Base-by-base conservation (phyloP, 2,113 vertebrate genomes). In the Rhadina sibilatrix region DNA sequence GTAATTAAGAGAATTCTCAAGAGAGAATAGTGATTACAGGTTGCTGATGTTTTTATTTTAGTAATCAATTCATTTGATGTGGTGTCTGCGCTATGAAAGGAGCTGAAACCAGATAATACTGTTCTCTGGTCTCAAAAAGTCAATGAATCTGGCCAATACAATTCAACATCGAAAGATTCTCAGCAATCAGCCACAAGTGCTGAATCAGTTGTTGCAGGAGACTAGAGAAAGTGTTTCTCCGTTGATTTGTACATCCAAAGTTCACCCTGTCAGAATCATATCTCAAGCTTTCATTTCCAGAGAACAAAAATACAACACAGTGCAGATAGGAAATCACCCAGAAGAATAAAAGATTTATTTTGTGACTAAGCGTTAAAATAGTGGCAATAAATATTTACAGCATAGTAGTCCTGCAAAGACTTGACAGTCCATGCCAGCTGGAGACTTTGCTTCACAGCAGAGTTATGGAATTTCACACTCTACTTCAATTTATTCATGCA, bases 391-490 rank as follows among this genome's bases (percentile, higher is more conserved):
- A 76, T 77, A 65, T 76, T 91, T 95, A 59, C 25, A 65, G 18
- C n/a, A 91, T 37, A 76, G 54, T 69, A 77, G 66, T 69, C 30
- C 65, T 85, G 81, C 53, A 72, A 89, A 76, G 52, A 63, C 38
- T 86, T 61, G 66, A 54, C 4, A 18, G 54, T 90, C 47, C 52
- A 19, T 74, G 40, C 44, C 12, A 5, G 85, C 83, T 88, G 75
- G 68, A 87, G 63, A 77, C 69, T 83, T 83, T 72, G 53, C 20
- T 93, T 91, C 68, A 70, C 42, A 91, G 50, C 52, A 69, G 49
- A 91, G 47, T 87, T 91, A 72, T 5, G 21, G 60, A 77, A 94
- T 95, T 94, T 90, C 69, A 94, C 35, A 79, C 54, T 90, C 38
- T 71, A 47, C 33, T 65, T 69, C 79, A 38, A 90, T 80, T 84